Base-by-base conservation (phyloP, 2,113 vertebrate species). In the Scopus umbretta region DNA sequence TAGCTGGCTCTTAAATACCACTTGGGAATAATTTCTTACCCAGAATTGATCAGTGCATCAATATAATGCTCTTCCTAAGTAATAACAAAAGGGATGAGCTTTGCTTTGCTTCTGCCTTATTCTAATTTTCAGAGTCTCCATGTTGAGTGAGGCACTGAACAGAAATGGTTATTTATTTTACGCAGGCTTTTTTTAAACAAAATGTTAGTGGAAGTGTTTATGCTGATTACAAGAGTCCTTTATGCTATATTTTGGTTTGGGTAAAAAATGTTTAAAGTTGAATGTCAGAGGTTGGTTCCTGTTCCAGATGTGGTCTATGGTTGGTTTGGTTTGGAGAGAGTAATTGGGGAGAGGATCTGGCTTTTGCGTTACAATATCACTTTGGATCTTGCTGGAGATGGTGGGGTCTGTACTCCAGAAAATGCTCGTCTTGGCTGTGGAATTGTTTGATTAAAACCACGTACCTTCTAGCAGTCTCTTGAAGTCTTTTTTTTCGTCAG, bases 61-160 rank as follows among this genome's bases (percentile, higher is more conserved):
- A 20, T 53, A 32, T 17, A 36, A 36, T n/a, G 52, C 17, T 23
- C 38, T 58, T 94, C 16, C 20, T 30, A 53, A 58, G n/a, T 9
- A 32, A 11, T 59, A 42, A 25, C 17, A 13, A 5, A 90, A 38
- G 22, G 10, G 19, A 49, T 21, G 42, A 93, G 23, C 43, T 59
- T 63, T 63, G 32, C 78, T 72, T 91, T 65, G 34, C 32, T 81
- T 71, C 32, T 43, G 12, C 50, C 13, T 3, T 3, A 27, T 89
- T 59, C 26, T 23, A 0, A 16, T 55, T 61, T 80, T 50, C 21
- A 8, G 42, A 62, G 36, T 49, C 61, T 87, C 62, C 1, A 0
- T 22, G 22, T 45, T 0, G 0, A 79, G 61, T 3, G 8, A 45
- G 56, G 43, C 21, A 5, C 50, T 17, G 10, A 52, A 17, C 22